A percentile compares a stretch with the other conserved stretches of the same genome.
These are phyloP conservation scores for Pachyseris speciosa DNA, from an alignment of 64 coral and sea anemone genomes.

Conservation along the genomic window DNA sequence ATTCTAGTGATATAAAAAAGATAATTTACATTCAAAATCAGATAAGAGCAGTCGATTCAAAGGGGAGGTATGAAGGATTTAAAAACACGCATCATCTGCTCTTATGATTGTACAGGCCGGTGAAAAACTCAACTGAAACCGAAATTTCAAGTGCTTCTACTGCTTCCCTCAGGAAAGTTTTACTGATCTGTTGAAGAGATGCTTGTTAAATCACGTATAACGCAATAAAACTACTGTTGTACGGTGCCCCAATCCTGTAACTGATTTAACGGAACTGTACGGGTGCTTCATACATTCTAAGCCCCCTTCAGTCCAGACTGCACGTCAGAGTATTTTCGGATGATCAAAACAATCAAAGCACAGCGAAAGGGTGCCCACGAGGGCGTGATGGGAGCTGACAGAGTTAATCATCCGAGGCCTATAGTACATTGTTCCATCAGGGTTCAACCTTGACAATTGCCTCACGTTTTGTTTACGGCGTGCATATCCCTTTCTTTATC, in stretches of 20 bases:
- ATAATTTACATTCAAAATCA: neutral
- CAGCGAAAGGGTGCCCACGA: no score
- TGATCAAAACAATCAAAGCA: no score
- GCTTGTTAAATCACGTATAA: neutral
- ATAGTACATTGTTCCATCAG: constrained; percentile 1
- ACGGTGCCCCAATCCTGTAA: no score
- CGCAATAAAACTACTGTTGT: neutral
- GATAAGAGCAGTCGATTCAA: neutral
- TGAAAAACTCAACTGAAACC: no score
- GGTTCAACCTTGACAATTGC: neutral
- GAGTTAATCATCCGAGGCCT: neutral
- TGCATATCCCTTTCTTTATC: neutral
- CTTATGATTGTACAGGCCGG: no score
- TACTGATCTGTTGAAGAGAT: no score
- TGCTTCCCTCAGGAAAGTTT: no score
- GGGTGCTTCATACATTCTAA: no score
- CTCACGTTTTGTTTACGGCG: constrained; percentile 6
- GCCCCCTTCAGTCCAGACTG: no score
- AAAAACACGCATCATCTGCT: neutral
- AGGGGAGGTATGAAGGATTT: neutral
- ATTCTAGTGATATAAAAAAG: neutral
- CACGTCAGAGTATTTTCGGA: no score
- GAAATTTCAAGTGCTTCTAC: no score
- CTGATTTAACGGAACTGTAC: no score
- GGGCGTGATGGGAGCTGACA: neutral